phyloP scores from a whole-genome alignment of 2,797 vertebrate genomes.

The Leuciscus waleckii region DNA sequence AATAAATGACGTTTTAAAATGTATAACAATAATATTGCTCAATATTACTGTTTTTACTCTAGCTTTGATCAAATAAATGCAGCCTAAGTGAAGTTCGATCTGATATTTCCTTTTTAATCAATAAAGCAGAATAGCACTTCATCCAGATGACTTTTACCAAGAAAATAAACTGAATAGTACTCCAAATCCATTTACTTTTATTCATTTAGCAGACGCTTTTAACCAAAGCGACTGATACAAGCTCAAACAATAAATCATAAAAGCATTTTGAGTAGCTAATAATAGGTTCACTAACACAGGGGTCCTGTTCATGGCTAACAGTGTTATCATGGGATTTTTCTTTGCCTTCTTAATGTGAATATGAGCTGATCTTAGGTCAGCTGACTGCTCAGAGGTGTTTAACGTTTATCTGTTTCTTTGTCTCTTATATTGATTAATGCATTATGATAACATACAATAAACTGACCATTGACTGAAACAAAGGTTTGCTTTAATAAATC shows the following conservation, averaged over 20 bases:
- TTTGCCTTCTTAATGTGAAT: conserved; percentile 39
- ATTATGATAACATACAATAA: background rate
- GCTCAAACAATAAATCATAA: background rate
- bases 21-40: background rate
- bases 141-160: background rate
- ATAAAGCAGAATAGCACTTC: conserved; percentile 23
- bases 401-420: conserved; percentile 1
- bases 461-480: conserved; percentile 15
- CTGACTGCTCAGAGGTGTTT: conserved; percentile 32
- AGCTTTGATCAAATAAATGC: background rate
- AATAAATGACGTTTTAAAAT: background rate
- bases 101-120: conserved; percentile 11
- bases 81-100: background rate
- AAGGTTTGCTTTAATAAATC: conserved; percentile 15
- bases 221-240: conserved; percentile 6
- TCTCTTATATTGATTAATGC: background rate
- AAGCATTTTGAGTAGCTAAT: conserved; percentile 14
- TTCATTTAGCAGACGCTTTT: background rate
- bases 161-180: background rate
- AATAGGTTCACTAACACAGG: background rate
- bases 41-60: background rate
- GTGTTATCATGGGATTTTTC: conserved; percentile 24
- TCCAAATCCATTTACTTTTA: background rate
- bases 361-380: conserved; percentile 23
- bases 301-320: background rate